Evolutionary conservation across 2,888 invertebrate species (phyloP).

Genomic region (Hydrotaea cyrtoneurina): DNA sequence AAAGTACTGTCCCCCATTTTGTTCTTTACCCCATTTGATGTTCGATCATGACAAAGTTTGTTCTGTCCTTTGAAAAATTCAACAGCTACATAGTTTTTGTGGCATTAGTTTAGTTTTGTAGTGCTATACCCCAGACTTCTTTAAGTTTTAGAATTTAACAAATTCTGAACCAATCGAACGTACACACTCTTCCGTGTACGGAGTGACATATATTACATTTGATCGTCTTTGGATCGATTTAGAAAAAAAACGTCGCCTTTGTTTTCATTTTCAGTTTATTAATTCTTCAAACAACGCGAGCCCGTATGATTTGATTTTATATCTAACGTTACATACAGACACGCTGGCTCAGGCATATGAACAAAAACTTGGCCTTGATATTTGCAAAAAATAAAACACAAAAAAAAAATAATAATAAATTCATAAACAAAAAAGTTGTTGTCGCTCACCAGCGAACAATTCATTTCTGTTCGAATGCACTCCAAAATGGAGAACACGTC

Average conservation of each 20-base stretch:
- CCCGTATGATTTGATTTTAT: slow-evolving; percentile 51
- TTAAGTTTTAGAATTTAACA: no score
- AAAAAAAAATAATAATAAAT: slow-evolving; percentile 53
- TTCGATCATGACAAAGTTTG: no score
- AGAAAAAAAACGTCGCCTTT: background rate
- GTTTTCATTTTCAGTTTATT: background rate
- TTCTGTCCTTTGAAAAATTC: no score
- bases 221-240: background rate
- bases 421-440: slow-evolving; percentile 47
- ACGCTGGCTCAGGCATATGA: slow-evolving; percentile 11
- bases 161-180: no score
- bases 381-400: slow-evolving; percentile 51
- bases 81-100: no score
- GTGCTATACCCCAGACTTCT: no score
- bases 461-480: slow-evolving; percentile 61
- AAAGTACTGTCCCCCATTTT: no score
- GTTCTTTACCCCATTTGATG: no score
- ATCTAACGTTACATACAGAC: slow-evolving; percentile 24
- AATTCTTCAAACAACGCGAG: slow-evolving; percentile 2
- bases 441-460: slow-evolving; percentile 49
- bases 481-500: slow-evolving; percentile 49
- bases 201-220: background rate
- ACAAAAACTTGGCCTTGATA: slow-evolving; percentile 62
- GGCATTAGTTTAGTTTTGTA: no score
- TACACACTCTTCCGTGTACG: background rate